Percentiles rank a stretch among this genome's conserved stretches.
Evolutionary conservation across 2,888 invertebrate species (phyloP).

Genomic region (Axea sp.): DNA sequence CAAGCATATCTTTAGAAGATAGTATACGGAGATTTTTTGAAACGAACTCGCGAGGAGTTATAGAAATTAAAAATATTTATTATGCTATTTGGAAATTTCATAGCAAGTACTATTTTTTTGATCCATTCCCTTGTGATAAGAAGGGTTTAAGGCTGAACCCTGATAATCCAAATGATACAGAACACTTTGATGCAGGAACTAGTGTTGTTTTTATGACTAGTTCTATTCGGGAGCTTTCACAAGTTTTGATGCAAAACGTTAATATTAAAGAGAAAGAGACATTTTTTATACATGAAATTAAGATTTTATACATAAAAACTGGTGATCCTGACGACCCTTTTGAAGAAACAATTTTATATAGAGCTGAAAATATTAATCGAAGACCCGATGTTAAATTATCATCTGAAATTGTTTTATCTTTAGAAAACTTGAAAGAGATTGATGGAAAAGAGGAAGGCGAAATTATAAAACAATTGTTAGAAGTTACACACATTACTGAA

Average conservation of each 20-base stretch:
- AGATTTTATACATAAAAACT: slow-evolving; percentile 72
- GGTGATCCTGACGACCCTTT: too few relatives aligned
- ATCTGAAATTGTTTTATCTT: neutral
- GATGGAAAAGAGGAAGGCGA: slow-evolving; percentile 23
- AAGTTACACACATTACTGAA: slow-evolving; percentile 63
- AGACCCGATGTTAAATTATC: slow-evolving; percentile 69
- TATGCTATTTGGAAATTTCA: slow-evolving; percentile 75
- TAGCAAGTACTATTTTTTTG: slow-evolving; percentile 73
- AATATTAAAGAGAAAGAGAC: slow-evolving; percentile 72
- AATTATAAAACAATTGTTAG: slow-evolving; percentile 21
- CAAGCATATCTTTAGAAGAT: slow-evolving; percentile 66
- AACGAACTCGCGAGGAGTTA: slow-evolving; percentile 64
- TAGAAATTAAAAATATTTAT: slow-evolving; percentile 72
- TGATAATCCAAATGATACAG: slow-evolving; percentile 58
- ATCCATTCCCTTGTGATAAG: slow-evolving; percentile 74
- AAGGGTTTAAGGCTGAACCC: slow-evolving; percentile 71
- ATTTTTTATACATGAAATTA: slow-evolving; percentile 71
- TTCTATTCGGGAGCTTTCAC: slow-evolving; percentile 70
- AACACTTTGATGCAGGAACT: slow-evolving; percentile 62
- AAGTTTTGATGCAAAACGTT: slow-evolving; percentile 72
- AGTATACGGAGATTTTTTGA: slow-evolving; percentile 72
- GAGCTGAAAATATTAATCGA: slow-evolving; percentile 70
- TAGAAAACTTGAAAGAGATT: too few relatives aligned
- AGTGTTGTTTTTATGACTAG: slow-evolving; percentile 74
- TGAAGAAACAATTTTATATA: slow-evolving; percentile 71